These are phyloP conservation scores for Pionites leucogaster DNA, from an alignment of 2,113 vertebrate genomes.

Conservation along the genomic window DNA sequence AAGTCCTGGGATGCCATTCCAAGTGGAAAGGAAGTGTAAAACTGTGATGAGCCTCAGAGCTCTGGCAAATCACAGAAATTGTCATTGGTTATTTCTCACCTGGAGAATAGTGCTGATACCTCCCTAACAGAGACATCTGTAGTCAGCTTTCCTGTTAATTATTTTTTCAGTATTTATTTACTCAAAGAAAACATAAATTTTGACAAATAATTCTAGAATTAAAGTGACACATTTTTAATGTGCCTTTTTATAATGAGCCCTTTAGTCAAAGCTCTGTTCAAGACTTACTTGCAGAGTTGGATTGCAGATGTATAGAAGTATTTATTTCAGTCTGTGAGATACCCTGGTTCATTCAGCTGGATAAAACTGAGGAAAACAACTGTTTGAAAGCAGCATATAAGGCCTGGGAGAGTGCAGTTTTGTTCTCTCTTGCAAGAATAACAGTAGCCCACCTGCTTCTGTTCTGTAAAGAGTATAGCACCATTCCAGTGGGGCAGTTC, in stretches of 20 bases:
- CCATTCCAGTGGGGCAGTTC: background rate
- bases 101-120: background rate
- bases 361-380: background rate
- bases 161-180: background rate
- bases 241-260: background rate
- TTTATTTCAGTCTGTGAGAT: background rate
- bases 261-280: background rate
- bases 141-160: background rate
- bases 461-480: background rate
- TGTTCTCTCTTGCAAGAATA: background rate
- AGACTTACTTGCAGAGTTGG: background rate
- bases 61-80: background rate
- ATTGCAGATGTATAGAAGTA: background rate
- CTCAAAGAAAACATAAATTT: background rate
- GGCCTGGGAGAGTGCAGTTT: background rate
- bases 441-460: background rate
- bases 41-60: background rate
- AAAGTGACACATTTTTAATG: background rate
- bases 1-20: background rate
- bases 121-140: background rate
- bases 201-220: background rate
- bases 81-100: background rate
- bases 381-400: background rate
- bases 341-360: background rate
- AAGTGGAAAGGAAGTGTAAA: background rate